Percentiles rank a stretch among this genome's conserved stretches.
These are phyloP conservation scores for Pollenia angustigena DNA, from an alignment of 2,888 invertebrate species.

Conservation along the genomic window DNA sequence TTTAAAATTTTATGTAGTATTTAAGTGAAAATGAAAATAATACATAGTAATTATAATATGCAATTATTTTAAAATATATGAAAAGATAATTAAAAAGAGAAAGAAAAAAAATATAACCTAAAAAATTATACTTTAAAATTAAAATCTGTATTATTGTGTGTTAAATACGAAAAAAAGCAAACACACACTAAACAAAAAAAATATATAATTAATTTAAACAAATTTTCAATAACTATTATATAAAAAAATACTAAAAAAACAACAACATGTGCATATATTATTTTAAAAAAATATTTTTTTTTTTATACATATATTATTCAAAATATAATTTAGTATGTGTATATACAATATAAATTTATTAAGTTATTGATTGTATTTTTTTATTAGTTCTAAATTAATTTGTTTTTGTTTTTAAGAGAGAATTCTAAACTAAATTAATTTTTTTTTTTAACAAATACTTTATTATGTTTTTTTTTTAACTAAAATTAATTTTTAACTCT, in stretches of 20 bases:
- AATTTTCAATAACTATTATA: slow-evolving; percentile 34
- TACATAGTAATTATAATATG: background rate
- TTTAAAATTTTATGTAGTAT: slow-evolving; percentile 63
- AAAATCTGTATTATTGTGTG: slow-evolving; percentile 70
- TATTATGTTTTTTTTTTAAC: slow-evolving; percentile 33
- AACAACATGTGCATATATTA: slow-evolving; percentile 70
- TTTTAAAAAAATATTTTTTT: slow-evolving; percentile 59
- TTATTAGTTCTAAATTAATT: slow-evolving; percentile 45
- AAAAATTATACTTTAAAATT: background rate
- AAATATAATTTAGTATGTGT: background rate
- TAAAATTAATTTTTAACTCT: background rate
- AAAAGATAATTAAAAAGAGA: slow-evolving; percentile 22
- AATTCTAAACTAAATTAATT: slow-evolving; percentile 33
- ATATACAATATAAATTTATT: slow-evolving; percentile 36
- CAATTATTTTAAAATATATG: slow-evolving; percentile 32
- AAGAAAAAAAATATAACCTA: slow-evolving; percentile 21
- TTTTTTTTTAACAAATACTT: slow-evolving; percentile 9
- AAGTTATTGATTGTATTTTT: slow-evolving; percentile 35
- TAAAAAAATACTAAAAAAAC: slow-evolving; percentile 17
- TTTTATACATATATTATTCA: slow-evolving; percentile 28
- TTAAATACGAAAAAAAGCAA: slow-evolving; percentile 64
- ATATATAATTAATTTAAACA: slow-evolving; percentile 21
- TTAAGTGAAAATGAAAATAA: slow-evolving; percentile 23
- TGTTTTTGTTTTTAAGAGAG: slow-evolving; percentile 52
- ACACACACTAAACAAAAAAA: slow-evolving; percentile 68